phyloP scores from a whole-genome alignment of 2,113 vertebrate genomes.

The Tonatia bakeri region DNA sequence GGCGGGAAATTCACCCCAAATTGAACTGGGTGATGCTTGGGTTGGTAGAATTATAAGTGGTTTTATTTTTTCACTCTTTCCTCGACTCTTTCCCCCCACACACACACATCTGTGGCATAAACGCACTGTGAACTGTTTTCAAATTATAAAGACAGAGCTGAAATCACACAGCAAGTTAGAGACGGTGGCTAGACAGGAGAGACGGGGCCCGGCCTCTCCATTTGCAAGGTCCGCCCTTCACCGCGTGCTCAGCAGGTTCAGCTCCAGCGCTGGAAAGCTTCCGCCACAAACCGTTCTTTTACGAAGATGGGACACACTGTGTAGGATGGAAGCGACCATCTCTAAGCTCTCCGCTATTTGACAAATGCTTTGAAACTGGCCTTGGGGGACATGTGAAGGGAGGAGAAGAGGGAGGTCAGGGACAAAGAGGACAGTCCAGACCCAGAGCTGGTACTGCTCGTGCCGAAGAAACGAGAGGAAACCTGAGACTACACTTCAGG shows the following conservation, averaged over 20 bases:
- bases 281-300: background rate
- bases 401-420: background rate
- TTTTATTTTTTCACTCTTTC: background rate
- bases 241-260: fast-evolving
- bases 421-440: background rate
- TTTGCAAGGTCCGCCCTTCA: background rate
- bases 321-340: background rate
- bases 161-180: background rate
- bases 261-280: background rate
- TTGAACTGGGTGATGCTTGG: background rate
- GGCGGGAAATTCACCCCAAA: background rate
- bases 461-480: too few relatives aligned
- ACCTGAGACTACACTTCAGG: too few relatives aligned
- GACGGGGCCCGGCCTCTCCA: fast-evolving
- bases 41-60: background rate
- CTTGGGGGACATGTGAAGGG: background rate
- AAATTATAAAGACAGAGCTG: background rate
- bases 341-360: background rate
- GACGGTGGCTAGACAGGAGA: fast-evolving
- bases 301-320: background rate
- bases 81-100: background rate
- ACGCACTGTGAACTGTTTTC: background rate
- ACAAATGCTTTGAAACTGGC: background rate
- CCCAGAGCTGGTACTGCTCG: too few relatives aligned
- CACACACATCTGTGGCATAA: background rate